Conservation (phyloP, 2,113 vertebrate species). For the Taurulus bubalis region DNA sequence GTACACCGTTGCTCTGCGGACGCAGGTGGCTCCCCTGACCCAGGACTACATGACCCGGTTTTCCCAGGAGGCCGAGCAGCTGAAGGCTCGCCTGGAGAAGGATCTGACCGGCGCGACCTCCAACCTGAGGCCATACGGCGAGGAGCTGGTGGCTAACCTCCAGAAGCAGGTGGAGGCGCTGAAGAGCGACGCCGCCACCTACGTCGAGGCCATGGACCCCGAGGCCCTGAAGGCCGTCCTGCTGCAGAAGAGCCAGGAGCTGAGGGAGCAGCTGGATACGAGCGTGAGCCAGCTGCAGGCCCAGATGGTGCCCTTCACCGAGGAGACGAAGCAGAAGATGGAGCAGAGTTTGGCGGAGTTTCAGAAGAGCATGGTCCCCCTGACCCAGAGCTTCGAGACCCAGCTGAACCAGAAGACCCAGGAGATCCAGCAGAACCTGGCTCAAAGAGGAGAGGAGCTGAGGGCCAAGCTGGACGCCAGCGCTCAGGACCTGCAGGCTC, state of each 20-base stretch:
- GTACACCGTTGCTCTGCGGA: constrained; percentile 39
- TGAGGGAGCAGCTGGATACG: constrained; percentile 54
- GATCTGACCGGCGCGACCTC: constrained; percentile 42
- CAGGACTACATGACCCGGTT: constrained; percentile 39
- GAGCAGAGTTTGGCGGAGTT: constrained; percentile 72
- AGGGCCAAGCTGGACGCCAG: constrained; percentile 56
- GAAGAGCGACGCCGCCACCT: constrained; percentile 64
- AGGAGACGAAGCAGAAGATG: constrained; percentile 68
- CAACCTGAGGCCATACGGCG: constrained; percentile 57
- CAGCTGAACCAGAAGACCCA: constrained; percentile 54
- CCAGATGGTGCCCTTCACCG: constrained; percentile 62
- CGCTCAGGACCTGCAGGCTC: constrained; percentile 59
- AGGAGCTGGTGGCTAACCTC: constrained; percentile 77
- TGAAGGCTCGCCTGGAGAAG: constrained; percentile 61
- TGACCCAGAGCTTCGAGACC: constrained; percentile 67
- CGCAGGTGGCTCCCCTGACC: constrained; percentile 50
- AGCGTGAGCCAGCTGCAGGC: constrained; percentile 54
- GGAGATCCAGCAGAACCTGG: constrained; percentile 72
- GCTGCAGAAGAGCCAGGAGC: constrained; percentile 55
- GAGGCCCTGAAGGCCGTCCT: constrained; percentile 53
- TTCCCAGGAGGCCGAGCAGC: constrained; percentile 61
- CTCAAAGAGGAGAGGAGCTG: constrained; percentile 64
- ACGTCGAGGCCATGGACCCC: constrained; percentile 52
- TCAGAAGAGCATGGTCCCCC: constrained; percentile 67
- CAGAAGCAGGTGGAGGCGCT: constrained; percentile 85